Evolutionary conservation across 2,797 vertebrate species (phyloP).

Genomic region (Syngnathus rostellatus): DNA sequence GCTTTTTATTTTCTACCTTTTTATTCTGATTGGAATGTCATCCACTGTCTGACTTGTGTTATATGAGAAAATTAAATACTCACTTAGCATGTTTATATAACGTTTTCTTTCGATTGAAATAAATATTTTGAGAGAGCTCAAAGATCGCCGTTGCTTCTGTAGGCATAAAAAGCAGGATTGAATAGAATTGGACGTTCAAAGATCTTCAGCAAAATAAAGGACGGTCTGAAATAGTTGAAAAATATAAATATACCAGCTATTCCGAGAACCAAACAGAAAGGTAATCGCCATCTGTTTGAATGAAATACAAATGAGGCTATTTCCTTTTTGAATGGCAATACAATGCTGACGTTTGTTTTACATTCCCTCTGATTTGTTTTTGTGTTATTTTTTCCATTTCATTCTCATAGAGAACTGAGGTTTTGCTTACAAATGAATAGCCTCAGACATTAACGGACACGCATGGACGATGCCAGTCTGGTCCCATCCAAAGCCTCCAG

Average conservation of each 20-base stretch:
- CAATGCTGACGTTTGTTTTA: not conserved
- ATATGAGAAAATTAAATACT: too few relatives aligned
- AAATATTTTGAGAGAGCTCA: too few relatives aligned
- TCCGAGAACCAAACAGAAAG: constrained; percentile 19
- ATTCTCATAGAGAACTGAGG: not conserved
- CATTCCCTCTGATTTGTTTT: not conserved
- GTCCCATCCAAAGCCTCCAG: constrained; percentile 26
- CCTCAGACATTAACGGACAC: constrained; percentile 21
- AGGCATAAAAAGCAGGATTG: too few relatives aligned
- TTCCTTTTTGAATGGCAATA: not conserved
- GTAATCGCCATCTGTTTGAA: constrained; percentile 31
- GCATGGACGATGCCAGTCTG: constrained; percentile 20
- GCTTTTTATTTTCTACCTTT: too few relatives aligned
- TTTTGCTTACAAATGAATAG: constrained; percentile 13
- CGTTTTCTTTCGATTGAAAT: too few relatives aligned
- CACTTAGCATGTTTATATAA: too few relatives aligned
- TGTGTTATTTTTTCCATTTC: not conserved
- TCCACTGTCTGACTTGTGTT: too few relatives aligned
- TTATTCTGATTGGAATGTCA: too few relatives aligned
- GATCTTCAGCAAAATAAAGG: too few relatives aligned
- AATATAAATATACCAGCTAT: constrained; percentile 26
- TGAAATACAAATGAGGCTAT: constrained; percentile 1
- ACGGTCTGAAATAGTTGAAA: constrained; percentile 8
- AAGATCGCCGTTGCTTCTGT: too few relatives aligned
- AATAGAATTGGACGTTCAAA: too few relatives aligned